Base-by-base conservation (phyloP, 2,888 invertebrate genomes). In the Ferrisia virgata region DNA sequence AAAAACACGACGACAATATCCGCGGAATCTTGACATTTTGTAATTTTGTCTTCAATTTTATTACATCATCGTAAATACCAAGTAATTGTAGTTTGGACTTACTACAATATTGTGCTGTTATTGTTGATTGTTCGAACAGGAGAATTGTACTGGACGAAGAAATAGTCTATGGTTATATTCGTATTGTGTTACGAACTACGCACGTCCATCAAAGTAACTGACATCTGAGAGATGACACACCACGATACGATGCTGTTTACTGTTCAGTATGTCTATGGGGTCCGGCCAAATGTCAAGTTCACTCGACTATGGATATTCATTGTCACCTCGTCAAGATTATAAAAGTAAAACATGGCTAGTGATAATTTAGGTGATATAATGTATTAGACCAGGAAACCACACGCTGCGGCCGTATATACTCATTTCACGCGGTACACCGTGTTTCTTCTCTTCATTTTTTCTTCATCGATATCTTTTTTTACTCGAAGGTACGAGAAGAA, bases 381-480 rank as follows among this genome's bases (percentile, higher is more conserved):
- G 82, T 82, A 82, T 82, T 36, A 69, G 69, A 82, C 64, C 64
- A 69, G 69, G 82, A 82, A 82, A 82, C 82, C 82, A 69, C 82
- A 82, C 72, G 72, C 31, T 76, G 72, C 18, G 36, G 36, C 13
- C 36, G 72, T 82, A n/a, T n/a, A n/a, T n/a, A 40, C 36, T 82
- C 69, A 25, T 69, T 36, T 76, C 72, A 76, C 72, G 72, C 36
- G 28, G 15, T 28, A 11, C 18, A 36, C n/a, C n/a, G 36, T 2
- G 0, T 36, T 76, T 76, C n/a, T n/a, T n/a, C n/a, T n/a, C n/a
- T n/a, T n/a, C n/a, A n/a, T 76, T 76, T 76, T 76, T 76, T 18
- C 53, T 22, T 8, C 25, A 36, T 76, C 31, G 33, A 25, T 47
- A 47, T 47, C n/a, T n/a, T n/a, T 47, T 47, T 47, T 22, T 53